These are phyloP conservation scores for Columbina picui DNA, from an alignment of 2,113 vertebrate genomes.

Conservation along the genomic window DNA sequence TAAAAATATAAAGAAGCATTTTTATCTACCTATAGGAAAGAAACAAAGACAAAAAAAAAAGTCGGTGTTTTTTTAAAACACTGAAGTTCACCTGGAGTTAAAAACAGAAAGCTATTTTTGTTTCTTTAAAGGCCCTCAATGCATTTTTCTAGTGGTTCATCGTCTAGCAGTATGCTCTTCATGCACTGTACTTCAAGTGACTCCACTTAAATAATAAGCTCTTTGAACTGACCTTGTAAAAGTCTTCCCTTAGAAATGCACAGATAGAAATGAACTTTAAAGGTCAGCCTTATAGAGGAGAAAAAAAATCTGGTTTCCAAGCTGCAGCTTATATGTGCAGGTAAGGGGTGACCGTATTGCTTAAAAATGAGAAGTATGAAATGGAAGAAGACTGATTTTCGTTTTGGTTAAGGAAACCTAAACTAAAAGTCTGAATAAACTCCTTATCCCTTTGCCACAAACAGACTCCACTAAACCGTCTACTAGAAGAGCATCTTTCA, in stretches of 20 bases:
- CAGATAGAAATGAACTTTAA: conserved; percentile 66
- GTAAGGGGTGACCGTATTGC: not conserved
- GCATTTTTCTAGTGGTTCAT: conserved; percentile 31
- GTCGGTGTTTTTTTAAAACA: not conserved
- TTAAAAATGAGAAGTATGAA: not conserved
- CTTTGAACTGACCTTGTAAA: conserved; percentile 55
- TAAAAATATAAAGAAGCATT: not conserved
- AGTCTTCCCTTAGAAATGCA: conserved; percentile 46
- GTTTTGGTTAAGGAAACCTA: not conserved
- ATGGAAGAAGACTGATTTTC: not conserved
- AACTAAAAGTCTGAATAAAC: not conserved
- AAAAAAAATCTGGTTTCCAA: not conserved
- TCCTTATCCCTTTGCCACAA: not conserved
- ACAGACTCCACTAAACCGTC: not conserved
- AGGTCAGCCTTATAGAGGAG: conserved; percentile 32
- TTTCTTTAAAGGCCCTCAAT: conserved; percentile 23
- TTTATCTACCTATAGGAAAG: not conserved
- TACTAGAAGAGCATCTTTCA: not conserved
- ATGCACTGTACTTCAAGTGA: conserved; percentile 22
- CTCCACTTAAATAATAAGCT: conserved; percentile 52
- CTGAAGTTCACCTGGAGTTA: not conserved
- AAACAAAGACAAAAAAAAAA: not conserved
- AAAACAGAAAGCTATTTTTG: not conserved
- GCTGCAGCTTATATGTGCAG: not conserved
- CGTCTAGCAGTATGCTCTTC: not conserved